Base-by-base conservation (phyloP, 2,888 invertebrate genomes). In the Malachius bipustulatus region DNA sequence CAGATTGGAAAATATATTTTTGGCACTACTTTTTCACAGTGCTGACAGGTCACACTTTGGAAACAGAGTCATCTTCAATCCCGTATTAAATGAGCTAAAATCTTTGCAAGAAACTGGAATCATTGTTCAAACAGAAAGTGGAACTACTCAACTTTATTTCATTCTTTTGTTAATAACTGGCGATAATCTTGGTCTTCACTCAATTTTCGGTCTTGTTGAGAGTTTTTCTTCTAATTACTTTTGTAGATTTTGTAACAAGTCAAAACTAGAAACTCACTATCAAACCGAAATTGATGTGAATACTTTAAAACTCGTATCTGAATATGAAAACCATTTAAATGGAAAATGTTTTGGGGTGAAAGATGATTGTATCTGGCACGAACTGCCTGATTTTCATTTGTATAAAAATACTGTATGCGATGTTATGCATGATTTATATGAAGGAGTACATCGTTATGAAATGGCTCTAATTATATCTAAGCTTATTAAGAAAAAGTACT, bases 121-220 rank as follows among this genome's bases (percentile, higher is more conserved):
- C 19, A 26, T 15, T 11, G 40, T 50, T 19, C 39, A 37, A 24
- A 6, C 8, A 8, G 16, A n/a, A 30, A 15, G 15, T 28, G n/a
- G n/a, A n/a, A n/a, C n/a, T n/a, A n/a, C n/a, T n/a, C n/a, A n/a
- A 26, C 34, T 46, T n/a, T 34, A 45, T 35, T 49, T 48, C 39
- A 27, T 19, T 24, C 24, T 48, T 12, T 28, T 43, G 26, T 30
- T 35, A 30, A 43, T 52, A 10, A 37, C 43, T 29, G 52, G 52
- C 6, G 54, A 54, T 38, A 52, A 54, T 33, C 41, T 51, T 34
- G 54, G 51, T 2, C 16, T 50, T 8, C 46, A 53, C 34, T 38
- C 40, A n/a, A 40, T 51, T 26, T 42, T 48, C 15, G 52, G 52
- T 4, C 44, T 44, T 14, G 35, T 38, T 19, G 49, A 51, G 44